Evolutionary conservation across 2,888 invertebrate genomes (phyloP).

Genomic region (Dastarcus helophoroides): DNA sequence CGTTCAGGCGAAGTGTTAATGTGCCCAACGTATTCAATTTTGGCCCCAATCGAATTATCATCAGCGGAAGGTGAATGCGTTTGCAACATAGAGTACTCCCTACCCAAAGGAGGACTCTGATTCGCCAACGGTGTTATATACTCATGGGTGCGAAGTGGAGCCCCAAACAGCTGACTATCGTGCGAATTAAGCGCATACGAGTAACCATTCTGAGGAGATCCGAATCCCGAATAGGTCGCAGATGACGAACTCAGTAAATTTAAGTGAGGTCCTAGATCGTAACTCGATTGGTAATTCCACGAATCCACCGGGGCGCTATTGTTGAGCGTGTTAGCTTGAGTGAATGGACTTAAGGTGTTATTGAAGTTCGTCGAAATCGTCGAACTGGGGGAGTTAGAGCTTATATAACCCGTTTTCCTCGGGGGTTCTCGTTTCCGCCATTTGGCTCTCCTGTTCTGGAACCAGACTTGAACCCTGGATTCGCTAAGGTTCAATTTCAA

Average conservation of each 20-base stretch:
- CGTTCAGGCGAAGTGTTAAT: slow-evolving; percentile 41
- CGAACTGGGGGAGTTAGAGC: slow-evolving; percentile 56
- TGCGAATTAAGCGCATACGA: slow-evolving; percentile 58
- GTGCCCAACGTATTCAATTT: slow-evolving; percentile 39
- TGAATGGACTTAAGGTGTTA: slow-evolving; percentile 45
- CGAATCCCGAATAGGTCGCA: slow-evolving; percentile 51
- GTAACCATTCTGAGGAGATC: slow-evolving; percentile 46
- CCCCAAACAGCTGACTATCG: slow-evolving; percentile 56
- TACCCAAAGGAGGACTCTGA: slow-evolving; percentile 52
- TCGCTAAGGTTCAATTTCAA: slow-evolving; percentile 83
- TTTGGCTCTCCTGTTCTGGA: slow-evolving; percentile 84
- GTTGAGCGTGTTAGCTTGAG: slow-evolving; percentile 38
- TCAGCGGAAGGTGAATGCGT: slow-evolving; percentile 46
- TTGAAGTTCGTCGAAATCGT: slow-evolving; percentile 39
- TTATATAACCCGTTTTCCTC: slow-evolving; percentile 72
- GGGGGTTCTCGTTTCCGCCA: slow-evolving; percentile 93
- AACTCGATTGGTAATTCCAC: slow-evolving; percentile 65
- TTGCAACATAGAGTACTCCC: slow-evolving; percentile 55
- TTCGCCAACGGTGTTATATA: slow-evolving; percentile 43
- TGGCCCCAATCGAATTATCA: slow-evolving; percentile 35
- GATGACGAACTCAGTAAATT: slow-evolving; percentile 57
- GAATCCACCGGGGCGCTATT: slow-evolving; percentile 52
- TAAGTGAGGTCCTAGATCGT: slow-evolving; percentile 65
- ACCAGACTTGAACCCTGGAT: slow-evolving; percentile 67
- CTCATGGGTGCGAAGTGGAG: slow-evolving; percentile 52